Evolutionary conservation across 2,113 vertebrate species (phyloP), one percentile per base, ranked within the genome.

Genomic region (Electrona antarctica): DNA sequence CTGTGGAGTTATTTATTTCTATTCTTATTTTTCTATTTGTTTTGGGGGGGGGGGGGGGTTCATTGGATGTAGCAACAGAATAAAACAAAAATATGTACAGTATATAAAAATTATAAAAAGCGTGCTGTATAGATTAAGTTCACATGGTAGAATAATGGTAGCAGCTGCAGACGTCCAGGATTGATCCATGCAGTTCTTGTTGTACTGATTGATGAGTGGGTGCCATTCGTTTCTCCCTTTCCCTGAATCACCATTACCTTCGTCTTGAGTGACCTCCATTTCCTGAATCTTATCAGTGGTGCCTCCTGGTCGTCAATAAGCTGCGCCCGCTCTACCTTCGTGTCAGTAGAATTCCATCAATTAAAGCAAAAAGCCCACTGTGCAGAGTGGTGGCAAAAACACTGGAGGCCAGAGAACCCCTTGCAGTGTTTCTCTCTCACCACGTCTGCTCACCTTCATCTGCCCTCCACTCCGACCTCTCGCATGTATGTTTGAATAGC

Each of bases 21-120:
- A 21, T 21, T 21, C 21, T 21, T 21, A 21, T 74, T 59, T 59
- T 73, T 78, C 70, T 78, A 1, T 21, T 21, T 21, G 2, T 21
- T 21, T 21, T 21, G 1, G 1, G 33, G 33, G 33, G 3, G 33
- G n/a, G 67, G 83, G 83, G 54, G 52, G 82, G 79, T 56, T 80
- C 79, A 90, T 52, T 84, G 81, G 90, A 91, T 93, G 92, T 92
- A 93, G 92, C 92, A 92, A 81, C 70, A 82, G 41, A 78, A 74
- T 64, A 79, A 77, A 51, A 81, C 29, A 81, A 62, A 21, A 77
- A 77, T 15, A 67, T 88, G 80, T 90, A 89, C 60, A 90, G 80
- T 86, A 68, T 78, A 83, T 71, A 11, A 75, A 56, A 60, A 76
- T 15, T 52, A 70, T 62, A 64, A 69, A 76, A 77, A 14, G 68